Evolutionary conservation across 2,113 vertebrate genomes (phyloP).

Genomic region (Tragelaphus scriptus): DNA sequence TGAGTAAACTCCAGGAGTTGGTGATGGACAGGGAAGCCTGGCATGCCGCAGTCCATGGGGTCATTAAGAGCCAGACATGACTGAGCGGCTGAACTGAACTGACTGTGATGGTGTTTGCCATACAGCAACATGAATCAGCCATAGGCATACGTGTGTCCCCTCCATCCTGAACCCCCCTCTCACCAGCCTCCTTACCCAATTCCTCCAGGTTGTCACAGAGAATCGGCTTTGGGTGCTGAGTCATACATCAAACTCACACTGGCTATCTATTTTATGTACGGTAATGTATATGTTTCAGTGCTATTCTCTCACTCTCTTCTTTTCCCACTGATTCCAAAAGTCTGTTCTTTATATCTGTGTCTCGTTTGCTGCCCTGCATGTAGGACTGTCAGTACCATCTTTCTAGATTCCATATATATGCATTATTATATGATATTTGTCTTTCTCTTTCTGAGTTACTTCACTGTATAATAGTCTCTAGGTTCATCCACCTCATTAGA

Average conservation of each 20-base stretch:
- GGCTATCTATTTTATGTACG: neutral
- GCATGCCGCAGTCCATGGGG: neutral
- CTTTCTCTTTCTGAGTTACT: neutral
- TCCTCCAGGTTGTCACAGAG: neutral
- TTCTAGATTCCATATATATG: neutral
- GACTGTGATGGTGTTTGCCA: neutral
- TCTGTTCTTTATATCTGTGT: neutral
- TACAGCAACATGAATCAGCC: neutral
- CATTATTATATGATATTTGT: neutral
- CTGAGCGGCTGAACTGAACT: neutral
- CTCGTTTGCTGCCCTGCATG: neutral
- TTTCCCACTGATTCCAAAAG: neutral
- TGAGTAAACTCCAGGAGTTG: neutral
- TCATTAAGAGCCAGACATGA: neutral
- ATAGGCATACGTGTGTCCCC: neutral
- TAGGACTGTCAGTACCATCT: neutral
- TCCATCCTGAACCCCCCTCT: neutral
- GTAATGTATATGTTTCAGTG: neutral
- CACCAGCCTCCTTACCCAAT: neutral
- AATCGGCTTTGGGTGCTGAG: neutral
- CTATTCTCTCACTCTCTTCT: neutral
- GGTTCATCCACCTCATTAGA: neutral
- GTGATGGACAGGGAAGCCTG: neutral
- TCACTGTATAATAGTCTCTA: neutral
- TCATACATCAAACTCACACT: neutral